Evolutionary conservation across 2,888 invertebrate genomes (phyloP), one percentile per base, ranked within the genome.

Genomic region (Itoplectis maculator): DNA sequence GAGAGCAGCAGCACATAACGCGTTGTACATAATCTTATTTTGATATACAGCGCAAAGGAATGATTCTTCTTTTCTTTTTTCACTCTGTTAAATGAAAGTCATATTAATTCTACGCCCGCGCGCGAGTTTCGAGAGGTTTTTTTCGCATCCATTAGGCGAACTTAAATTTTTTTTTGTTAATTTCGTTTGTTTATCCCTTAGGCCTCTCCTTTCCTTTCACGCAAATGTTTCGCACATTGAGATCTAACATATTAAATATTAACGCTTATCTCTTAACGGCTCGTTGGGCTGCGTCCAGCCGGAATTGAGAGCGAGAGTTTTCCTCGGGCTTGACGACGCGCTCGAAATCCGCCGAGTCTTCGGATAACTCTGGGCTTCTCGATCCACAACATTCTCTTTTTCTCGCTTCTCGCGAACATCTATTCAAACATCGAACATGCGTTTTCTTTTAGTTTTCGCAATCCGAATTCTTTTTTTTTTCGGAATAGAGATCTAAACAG

Each of bases 41-140:
- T 88, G 89, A 91, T 91, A 91, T 91, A 91, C 88, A 91, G 87
- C 85, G 87, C 90, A 89, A 89, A 90, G 92, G 92, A 92, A 92
- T 92, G 92, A 92, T 61, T 61, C 9, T 37, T 40, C 37, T 61
- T 37, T 18, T 37, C 37, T 37, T 18, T 59, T 7, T 59, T 61
- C 18, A 18, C 42, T 92, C 91, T 88, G 89, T 90, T 91, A 88
- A 89, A 90, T 87, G 85, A 65, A 65, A 66, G 51, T 42, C 29
- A 37, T 54, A 37, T 61, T 66, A 76, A 77, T 84, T 77, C 79
- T 81, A 79, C 74, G 75, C 73, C 81, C 82, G 83, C 59, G 56
- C 66, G 81, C 73, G 69, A 56, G 7, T 75, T 75, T 84, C 61
- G 75, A 78, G 80, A 68, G 42, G 29, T 47, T 51, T 75, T 51